Evolutionary conservation across 2,888 invertebrate species (phyloP).

Genomic region (Eupithecia abbreviata): DNA sequence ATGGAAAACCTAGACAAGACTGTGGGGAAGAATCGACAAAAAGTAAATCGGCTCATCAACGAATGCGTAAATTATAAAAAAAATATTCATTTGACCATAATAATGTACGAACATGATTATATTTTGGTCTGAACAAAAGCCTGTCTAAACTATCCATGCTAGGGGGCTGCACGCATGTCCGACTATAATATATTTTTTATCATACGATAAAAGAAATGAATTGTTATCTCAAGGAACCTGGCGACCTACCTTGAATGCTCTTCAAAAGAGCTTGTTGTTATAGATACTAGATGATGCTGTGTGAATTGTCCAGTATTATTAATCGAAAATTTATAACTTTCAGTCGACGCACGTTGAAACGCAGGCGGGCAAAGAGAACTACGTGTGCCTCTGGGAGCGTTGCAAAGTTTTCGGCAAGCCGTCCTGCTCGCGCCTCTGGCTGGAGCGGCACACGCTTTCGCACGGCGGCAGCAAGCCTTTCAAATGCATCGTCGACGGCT

Average conservation of each 20-base stretch:
- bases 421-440: slow-evolving; percentile 96
- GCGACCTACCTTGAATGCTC: no score
- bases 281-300: not conserved
- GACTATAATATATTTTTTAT: not conserved
- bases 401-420: slow-evolving; percentile 97
- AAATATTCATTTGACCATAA: no score
- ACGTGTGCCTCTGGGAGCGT: slow-evolving; percentile 95
- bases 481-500: slow-evolving; percentile 97
- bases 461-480: slow-evolving; percentile 97
- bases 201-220: no score
- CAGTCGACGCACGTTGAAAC: slow-evolving; percentile 92
- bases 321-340: slow-evolving; percentile 49
- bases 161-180: not conserved
- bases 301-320: not conserved
- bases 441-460: slow-evolving; percentile 95
- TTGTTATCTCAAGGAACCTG: no score
- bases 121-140: not conserved
- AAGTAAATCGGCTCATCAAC: not conserved
- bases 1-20: not conserved
- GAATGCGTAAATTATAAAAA: not conserved
- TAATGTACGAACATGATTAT: no score
- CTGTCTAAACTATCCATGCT: not conserved
- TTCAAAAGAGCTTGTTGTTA: no score
- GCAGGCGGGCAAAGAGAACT: slow-evolving; percentile 92
- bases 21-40: not conserved